Evolutionary conservation across 1,140 invertebrate genomes (phyloP).

Genomic region (Drosophila nebulosa): DNA sequence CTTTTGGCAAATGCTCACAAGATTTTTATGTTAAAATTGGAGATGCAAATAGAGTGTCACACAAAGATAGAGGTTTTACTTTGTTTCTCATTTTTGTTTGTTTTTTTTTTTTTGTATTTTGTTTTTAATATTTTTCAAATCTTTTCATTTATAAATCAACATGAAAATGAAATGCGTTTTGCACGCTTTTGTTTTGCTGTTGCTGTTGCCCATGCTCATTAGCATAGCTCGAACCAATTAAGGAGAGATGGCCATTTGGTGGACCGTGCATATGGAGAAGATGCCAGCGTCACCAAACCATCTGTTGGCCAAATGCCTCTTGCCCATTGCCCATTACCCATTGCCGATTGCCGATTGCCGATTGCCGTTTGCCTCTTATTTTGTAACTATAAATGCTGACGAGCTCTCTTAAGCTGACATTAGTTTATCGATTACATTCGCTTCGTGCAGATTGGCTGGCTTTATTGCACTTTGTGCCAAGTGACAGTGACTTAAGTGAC

Average conservation of each 20-base stretch:
- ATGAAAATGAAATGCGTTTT: slow-evolving; percentile 55
- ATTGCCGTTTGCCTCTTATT: slow-evolving; percentile 12
- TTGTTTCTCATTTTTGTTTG: background rate
- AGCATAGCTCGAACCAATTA: slow-evolving; percentile 37
- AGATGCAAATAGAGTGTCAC: background rate
- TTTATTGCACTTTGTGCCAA: slow-evolving; percentile 15
- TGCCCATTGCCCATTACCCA: too few species aligned
- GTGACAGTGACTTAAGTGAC: slow-evolving; percentile 46
- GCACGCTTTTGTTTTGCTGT: slow-evolving; percentile 56
- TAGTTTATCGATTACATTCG: slow-evolving; percentile 65
- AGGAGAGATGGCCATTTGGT: slow-evolving; percentile 13
- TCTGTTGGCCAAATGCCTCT: slow-evolving; percentile 15
- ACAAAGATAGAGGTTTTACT: background rate
- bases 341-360: too few species aligned
- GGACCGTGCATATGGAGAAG: slow-evolving; percentile 4
- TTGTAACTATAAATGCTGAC: slow-evolving; percentile 57
- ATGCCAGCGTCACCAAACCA: slow-evolving; percentile 19
- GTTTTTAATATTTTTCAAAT: slow-evolving; percentile 6
- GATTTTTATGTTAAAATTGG: background rate
- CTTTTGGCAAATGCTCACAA: background rate
- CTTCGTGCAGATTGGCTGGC: slow-evolving; percentile 55
- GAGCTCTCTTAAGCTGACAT: slow-evolving; percentile 31
- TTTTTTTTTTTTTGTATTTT: background rate
- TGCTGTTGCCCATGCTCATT: slow-evolving; percentile 53
- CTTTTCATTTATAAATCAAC: slow-evolving; percentile 58